Percentiles rank a stretch among this genome's conserved stretches.
Evolutionary conservation across 2,797 vertebrate genomes (phyloP).

Genomic region (Lagodon rhomboides): DNA sequence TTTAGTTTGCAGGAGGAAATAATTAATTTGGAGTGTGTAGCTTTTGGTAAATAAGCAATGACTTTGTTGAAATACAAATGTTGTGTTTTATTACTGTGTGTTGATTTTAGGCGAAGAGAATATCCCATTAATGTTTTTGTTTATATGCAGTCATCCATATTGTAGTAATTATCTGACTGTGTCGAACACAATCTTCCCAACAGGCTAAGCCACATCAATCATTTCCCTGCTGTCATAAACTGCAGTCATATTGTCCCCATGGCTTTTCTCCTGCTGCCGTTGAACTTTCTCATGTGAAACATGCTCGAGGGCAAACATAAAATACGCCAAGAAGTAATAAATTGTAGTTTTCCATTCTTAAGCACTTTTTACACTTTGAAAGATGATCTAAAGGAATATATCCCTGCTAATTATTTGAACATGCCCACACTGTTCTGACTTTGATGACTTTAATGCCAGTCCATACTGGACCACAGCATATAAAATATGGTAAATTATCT

Average conservation of each 20-base stretch:
- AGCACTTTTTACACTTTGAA: neutral
- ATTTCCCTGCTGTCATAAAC: constrained; percentile 57
- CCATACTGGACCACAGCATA: neutral
- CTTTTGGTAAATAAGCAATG: constrained; percentile 47
- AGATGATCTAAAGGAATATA: neutral
- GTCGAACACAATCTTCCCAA: constrained; percentile 62
- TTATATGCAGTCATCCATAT: constrained; percentile 65
- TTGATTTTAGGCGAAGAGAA: constrained; percentile 33
- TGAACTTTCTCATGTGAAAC: constrained; percentile 27
- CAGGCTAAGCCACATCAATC: constrained; percentile 54
- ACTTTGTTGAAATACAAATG: constrained; percentile 26
- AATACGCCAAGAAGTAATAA: neutral
- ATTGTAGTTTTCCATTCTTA: neutral
- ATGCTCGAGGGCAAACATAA: constrained; percentile 19
- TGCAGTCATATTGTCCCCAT: constrained; percentile 31
- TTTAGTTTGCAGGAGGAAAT: constrained; percentile 23
- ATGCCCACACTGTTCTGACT: neutral
- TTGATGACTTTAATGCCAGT: too few relatives aligned
- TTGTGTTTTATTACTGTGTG: constrained; percentile 21
- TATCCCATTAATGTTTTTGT: constrained; percentile 60
- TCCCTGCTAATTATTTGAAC: neutral
- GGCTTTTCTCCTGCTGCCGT: constrained; percentile 39
- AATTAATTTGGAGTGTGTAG: constrained; percentile 31
- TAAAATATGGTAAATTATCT: neutral
- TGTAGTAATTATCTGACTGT: constrained; percentile 68